Percentiles rank a stretch among this genome's conserved stretches.
Evolutionary conservation across 2,113 vertebrate genomes (phyloP).

Genomic region (Dryoscopus gambensis): DNA sequence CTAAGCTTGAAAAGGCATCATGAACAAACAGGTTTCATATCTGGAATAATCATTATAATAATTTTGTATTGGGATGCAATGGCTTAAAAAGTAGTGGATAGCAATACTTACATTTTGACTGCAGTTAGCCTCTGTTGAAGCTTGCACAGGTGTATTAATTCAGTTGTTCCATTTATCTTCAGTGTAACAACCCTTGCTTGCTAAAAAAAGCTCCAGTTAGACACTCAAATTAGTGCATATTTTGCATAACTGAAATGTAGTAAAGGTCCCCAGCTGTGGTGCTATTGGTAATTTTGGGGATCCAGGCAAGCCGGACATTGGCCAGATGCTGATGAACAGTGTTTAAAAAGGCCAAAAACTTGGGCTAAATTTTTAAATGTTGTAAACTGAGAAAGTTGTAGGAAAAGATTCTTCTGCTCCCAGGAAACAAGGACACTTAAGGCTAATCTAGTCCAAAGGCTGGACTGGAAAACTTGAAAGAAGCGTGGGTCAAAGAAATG

Average conservation of each 20-base stretch:
- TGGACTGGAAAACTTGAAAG: neutral
- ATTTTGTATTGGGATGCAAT: neutral
- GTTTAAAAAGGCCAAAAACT: too few relatives aligned
- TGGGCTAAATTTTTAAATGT: too few relatives aligned
- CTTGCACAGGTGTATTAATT: neutral
- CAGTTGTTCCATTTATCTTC: neutral
- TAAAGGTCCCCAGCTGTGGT: neutral
- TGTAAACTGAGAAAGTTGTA: too few relatives aligned
- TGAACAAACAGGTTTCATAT: neutral
- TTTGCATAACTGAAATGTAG: neutral
- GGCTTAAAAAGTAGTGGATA: neutral
- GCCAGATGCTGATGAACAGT: too few relatives aligned
- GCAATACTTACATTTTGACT: neutral
- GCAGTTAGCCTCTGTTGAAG: neutral
- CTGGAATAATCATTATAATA: neutral
- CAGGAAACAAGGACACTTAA: neutral
- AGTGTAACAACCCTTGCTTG: neutral
- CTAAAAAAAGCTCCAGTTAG: neutral
- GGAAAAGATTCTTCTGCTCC: neutral
- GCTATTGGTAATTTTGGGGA: too few relatives aligned
- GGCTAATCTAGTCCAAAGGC: neutral
- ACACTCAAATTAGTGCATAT: neutral
- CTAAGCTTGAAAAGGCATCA: neutral
- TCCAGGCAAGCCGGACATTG: too few relatives aligned
- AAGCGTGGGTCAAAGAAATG: neutral